A percentile compares a stretch with the other conserved stretches of the same genome.
These are phyloP conservation scores for Pimephales promelas DNA, from an alignment of 2,113 vertebrate species.

Conservation along the genomic window DNA sequence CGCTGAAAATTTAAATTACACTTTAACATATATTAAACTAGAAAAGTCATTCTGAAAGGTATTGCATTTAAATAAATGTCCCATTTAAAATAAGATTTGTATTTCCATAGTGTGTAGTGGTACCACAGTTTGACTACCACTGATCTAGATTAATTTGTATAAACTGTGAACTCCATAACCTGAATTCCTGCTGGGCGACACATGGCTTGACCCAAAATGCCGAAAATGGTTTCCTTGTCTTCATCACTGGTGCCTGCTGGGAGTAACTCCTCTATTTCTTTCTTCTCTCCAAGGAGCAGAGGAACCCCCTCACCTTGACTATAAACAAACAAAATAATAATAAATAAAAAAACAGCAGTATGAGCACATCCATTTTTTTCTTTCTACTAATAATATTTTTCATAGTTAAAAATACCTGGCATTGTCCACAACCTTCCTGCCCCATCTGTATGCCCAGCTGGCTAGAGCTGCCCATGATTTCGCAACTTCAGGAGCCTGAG, in stretches of 20 bases:
- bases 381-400: neutral
- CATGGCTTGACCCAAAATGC: conserved; percentile 95
- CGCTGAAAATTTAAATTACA: no score
- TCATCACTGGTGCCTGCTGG: conserved; percentile 86
- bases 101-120: neutral
- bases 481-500: conserved; percentile 93
- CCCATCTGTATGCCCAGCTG: conserved; percentile 98
- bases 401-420: conserved; percentile 82
- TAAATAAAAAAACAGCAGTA: neutral
- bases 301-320: conserved; percentile 97
- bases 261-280: conserved; percentile 91
- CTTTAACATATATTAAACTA: no score
- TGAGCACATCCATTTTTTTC: neutral
- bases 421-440: conserved; percentile 97
- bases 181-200: conserved; percentile 97
- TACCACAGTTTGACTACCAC: neutral
- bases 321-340: conserved; percentile 28
- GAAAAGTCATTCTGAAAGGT: no score
- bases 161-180: conserved; percentile 65
- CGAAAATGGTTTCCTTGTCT: conserved; percentile 91
- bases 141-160: neutral
- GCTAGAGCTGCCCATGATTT: conserved; percentile 97
- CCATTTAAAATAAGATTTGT: no score
- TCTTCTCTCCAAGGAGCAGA: conserved; percentile 89
- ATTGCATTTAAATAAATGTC: neutral